Evolutionary conservation across 2,888 invertebrate species (phyloP).

Genomic region (Cheilosia vernalis): DNA sequence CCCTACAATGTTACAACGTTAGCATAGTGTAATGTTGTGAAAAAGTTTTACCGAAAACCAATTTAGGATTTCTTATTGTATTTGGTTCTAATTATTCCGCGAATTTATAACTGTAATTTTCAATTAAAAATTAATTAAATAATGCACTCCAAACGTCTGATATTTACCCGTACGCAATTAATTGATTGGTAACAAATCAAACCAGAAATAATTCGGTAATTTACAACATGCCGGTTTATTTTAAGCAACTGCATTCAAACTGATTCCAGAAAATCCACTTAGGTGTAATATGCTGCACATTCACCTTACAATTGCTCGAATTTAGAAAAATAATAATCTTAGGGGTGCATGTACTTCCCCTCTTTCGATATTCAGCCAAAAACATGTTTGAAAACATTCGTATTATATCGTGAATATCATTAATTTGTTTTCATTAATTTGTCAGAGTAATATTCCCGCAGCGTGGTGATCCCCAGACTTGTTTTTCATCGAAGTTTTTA

Average conservation of each 20-base stretch:
- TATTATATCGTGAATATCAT: background rate
- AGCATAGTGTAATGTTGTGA: too few species aligned
- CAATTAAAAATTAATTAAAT: too few species aligned
- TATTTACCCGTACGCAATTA: background rate
- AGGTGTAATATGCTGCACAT: background rate
- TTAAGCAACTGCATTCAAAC: background rate
- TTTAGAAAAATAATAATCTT: background rate
- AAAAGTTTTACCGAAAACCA: too few species aligned
- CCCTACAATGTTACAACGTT: too few species aligned
- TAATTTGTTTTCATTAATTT: background rate
- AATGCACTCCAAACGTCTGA: background rate
- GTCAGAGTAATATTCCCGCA: too few species aligned
- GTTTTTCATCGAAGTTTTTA: too few species aligned
- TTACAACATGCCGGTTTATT: background rate
- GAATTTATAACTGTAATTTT: too few species aligned
- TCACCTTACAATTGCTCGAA: background rate
- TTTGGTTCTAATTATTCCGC: too few species aligned
- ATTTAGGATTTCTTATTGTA: too few species aligned
- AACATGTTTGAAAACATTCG: background rate
- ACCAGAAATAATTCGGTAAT: background rate
- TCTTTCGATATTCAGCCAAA: too few species aligned
- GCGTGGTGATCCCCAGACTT: too few species aligned
- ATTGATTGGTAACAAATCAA: background rate
- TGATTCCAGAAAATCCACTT: slow-evolving; percentile 5
- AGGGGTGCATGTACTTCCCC: background rate